Percentiles rank a stretch among this genome's conserved stretches.
These are phyloP conservation scores for Pristionchus japonicus DNA, from an alignment of 2,888 invertebrate genomes.

Conservation along the genomic window DNA sequence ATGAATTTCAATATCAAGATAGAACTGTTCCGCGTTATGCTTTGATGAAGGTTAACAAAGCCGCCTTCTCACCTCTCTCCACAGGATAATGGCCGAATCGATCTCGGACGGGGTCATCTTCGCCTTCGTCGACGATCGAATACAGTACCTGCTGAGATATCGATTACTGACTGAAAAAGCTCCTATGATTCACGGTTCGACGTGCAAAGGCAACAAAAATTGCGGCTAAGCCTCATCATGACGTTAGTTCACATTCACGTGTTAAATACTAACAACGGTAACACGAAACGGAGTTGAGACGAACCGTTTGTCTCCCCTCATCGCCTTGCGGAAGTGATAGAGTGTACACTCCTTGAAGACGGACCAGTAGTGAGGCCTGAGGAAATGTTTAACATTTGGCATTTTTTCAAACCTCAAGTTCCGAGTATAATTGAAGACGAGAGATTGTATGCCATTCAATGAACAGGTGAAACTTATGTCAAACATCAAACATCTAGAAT, in stretches of 20 bases:
- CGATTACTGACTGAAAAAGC: not conserved
- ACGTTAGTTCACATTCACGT: too few species aligned
- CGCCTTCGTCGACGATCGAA: conserved; percentile 41
- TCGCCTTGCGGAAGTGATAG: conserved; percentile 62
- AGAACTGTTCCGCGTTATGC: not conserved
- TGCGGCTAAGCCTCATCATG: too few species aligned
- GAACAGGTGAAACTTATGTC: not conserved
- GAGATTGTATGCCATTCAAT: not conserved
- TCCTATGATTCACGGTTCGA: too few species aligned
- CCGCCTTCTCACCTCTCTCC: conserved; percentile 55
- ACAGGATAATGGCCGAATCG: conserved; percentile 63
- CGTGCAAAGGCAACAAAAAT: too few species aligned
- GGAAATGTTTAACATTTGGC: not conserved
- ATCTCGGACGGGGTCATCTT: conserved; percentile 58
- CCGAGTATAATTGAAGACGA: not conserved
- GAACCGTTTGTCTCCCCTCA: conserved; percentile 52
- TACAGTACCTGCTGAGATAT: conserved; percentile 36
- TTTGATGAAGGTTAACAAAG: not conserved
- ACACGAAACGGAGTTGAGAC: not conserved
- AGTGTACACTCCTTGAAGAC: conserved; percentile 66
- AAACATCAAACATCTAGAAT: not conserved
- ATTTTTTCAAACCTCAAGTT: not conserved
- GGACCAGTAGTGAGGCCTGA: conserved; percentile 62
- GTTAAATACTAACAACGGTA: not conserved
- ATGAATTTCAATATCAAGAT: too few species aligned